These are phyloP conservation scores for Tyria jacobaeae DNA, from an alignment of 2,888 invertebrate genomes.

Conservation along the genomic window DNA sequence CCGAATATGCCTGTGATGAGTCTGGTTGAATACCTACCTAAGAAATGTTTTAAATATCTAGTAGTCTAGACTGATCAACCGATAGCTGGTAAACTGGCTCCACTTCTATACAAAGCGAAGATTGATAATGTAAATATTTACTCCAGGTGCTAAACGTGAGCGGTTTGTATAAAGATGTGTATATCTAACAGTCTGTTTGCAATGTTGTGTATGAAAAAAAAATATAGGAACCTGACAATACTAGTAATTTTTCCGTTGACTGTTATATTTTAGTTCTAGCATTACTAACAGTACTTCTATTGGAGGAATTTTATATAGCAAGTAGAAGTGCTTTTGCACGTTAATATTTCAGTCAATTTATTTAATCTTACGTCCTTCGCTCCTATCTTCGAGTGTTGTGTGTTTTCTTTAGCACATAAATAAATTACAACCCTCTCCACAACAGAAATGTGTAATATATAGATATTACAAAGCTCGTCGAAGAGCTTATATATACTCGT, in stretches of 20 bases:
- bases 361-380: too few species aligned
- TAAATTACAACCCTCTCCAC: too few species aligned
- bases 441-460: too few species aligned
- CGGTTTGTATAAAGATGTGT: constrained; percentile 11
- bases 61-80: constrained; percentile 25
- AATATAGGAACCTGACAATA: neutral
- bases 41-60: constrained; percentile 18
- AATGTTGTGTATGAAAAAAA: neutral
- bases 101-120: constrained; percentile 10
- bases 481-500: too few species aligned
- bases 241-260: neutral
- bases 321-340: neutral
- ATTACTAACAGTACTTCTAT: neutral
- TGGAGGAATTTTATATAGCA: neutral
- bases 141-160: constrained; percentile 17
- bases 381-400: too few species aligned
- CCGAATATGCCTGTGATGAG: neutral
- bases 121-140: constrained; percentile 18
- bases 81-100: constrained; percentile 4
- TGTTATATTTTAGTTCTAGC: neutral
- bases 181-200: neutral
- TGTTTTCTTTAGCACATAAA: too few species aligned
- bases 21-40: neutral
- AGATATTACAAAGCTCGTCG: too few species aligned
- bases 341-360: neutral